Percentiles rank a stretch among this genome's conserved stretches.
Conservation (phyloP, 2,888 invertebrate species). For the Gisinianus flammeolus region DNA sequence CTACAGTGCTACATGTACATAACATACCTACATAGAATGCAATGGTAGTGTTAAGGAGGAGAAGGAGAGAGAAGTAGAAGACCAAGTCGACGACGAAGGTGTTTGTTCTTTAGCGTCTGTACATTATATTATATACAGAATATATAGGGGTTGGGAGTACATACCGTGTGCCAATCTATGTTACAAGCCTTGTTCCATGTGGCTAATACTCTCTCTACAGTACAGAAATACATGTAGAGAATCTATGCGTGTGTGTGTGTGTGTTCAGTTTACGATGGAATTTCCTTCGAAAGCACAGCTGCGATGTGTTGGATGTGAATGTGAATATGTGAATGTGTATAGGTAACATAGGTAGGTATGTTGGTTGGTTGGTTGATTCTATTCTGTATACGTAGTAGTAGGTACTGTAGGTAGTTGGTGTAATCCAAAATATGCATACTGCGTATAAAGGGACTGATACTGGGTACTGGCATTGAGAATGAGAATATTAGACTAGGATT, state of each 20-base stretch:
- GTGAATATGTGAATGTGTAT: neutral
- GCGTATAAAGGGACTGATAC: neutral
- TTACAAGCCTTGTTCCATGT: neutral
- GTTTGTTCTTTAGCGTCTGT: neutral
- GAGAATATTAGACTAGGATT: neutral
- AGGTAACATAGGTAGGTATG: neutral
- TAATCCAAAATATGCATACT: neutral
- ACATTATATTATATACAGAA: too few species aligned
- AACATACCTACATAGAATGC: too few species aligned
- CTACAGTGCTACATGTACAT: neutral
- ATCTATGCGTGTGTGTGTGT: neutral
- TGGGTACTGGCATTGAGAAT: neutral
- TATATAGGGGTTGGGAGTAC: neutral
- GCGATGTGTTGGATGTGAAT: constrained; percentile 9
- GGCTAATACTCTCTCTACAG: neutral
- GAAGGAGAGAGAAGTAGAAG: too few species aligned
- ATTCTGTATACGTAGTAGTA: constrained; percentile 10
- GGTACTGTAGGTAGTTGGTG: too few species aligned
- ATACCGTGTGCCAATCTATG: neutral
- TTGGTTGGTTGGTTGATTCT: neutral
- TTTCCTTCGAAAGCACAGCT: constrained; percentile 32
- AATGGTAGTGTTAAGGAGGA: neutral
- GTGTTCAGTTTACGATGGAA: constrained; percentile 23
- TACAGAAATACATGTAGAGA: neutral
- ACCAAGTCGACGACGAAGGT: too few species aligned